These are phyloP conservation scores for Corythornis madagascariensis DNA, from an alignment of 2,113 vertebrate genomes.

Conservation along the genomic window DNA sequence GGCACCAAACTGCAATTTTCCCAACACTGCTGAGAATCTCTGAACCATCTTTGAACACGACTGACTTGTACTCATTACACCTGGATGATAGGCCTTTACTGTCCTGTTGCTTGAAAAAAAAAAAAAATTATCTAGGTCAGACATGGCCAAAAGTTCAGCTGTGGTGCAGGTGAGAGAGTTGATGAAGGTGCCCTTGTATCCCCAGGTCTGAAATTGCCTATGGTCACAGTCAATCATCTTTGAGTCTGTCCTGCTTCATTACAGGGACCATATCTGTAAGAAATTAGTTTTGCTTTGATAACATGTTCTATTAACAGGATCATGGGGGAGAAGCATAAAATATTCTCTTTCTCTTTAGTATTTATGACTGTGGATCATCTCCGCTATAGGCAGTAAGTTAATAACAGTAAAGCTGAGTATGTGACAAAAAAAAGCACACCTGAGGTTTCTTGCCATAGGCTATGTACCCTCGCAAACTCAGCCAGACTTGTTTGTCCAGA, in stretches of 20 bases:
- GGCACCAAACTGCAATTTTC: background rate
- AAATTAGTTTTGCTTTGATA: background rate
- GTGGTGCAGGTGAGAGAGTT: background rate
- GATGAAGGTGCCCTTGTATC: background rate
- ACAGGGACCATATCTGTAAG: background rate
- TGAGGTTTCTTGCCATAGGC: background rate
- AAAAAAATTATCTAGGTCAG: background rate
- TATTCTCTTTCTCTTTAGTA: slow-evolving; percentile 32
- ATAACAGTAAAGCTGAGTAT: background rate
- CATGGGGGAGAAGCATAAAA: background rate
- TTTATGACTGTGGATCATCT: background rate
- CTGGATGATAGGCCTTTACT: background rate
- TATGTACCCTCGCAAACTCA: background rate
- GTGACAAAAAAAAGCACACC: background rate
- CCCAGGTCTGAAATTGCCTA: background rate
- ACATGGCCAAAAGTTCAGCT: background rate
- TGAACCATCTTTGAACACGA: background rate
- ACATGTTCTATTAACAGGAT: background rate
- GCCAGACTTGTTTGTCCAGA: background rate
- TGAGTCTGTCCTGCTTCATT: background rate
- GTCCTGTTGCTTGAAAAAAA: background rate
- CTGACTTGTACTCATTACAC: background rate
- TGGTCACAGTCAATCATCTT: background rate
- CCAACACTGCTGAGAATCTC: background rate
- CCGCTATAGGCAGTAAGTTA: background rate